Conservation (phyloP, 2,888 invertebrate genomes). For the Steinernema carpocapsae region DNA sequence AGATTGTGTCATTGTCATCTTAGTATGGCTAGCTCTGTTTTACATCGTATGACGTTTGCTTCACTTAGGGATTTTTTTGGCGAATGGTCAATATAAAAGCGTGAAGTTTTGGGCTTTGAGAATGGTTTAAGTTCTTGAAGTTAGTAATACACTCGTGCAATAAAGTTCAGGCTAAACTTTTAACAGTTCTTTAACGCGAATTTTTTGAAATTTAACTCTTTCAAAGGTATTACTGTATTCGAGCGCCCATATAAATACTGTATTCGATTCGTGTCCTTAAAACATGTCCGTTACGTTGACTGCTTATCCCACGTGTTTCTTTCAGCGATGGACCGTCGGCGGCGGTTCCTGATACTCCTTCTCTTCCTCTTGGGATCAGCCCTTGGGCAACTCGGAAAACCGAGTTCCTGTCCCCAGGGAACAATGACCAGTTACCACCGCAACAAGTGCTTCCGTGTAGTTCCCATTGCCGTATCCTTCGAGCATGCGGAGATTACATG, state of each 20-base stretch:
- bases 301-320: not conserved
- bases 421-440: conserved; percentile 14
- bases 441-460: conserved; percentile 9
- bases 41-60: not conserved
- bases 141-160: too few species aligned
- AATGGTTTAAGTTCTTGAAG: too few species aligned
- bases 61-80: not conserved
- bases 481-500: conserved; percentile 16
- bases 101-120: not conserved
- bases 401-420: conserved; percentile 7
- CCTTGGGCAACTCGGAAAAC: not conserved
- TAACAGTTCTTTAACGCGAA: too few species aligned
- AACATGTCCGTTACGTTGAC: not conserved
- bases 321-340: conserved; percentile 18
- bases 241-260: too few species aligned
- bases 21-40: not conserved
- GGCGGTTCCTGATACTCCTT: conserved; percentile 4
- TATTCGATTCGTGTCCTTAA: not conserved
- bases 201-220: too few species aligned
- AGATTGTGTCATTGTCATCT: not conserved
- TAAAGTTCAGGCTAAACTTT: too few species aligned
- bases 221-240: too few species aligned
- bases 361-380: not conserved
- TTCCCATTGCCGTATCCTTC: conserved; percentile 8
- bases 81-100: not conserved